Base-by-base conservation (phyloP, 2,113 vertebrate genomes). In the Oncorhynchus tshawytscha region DNA sequence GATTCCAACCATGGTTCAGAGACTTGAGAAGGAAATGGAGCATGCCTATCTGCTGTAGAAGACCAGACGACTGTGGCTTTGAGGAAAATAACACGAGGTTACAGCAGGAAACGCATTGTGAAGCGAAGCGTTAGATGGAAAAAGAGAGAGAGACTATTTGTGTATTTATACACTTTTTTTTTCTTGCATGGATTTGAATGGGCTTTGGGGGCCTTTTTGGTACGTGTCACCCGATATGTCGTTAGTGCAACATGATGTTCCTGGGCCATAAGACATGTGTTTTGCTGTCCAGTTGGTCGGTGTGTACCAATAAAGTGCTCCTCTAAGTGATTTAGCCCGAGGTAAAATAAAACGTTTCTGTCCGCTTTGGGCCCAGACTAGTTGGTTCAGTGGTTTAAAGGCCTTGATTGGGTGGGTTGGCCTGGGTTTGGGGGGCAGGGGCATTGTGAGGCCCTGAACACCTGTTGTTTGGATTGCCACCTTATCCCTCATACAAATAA, bases 81-180 rank as follows among this genome's bases (percentile, higher is more conserved):
- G 18, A 86, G 84, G 88, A 88, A 92, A 93, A 91, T 86, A 90
- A 86, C 88, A 86, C 60, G 78, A 92, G 92, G 93, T 94, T 91
- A 92, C 73, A 13, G 82, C 83, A 88, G 91, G 92, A 92, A 92
- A 89, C 59, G 72, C 87, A 87, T 86, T 86, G 68, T 87, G 74
- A 86, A 88, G 81, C 31, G 71, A 84, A 85, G 84, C 83, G 27
- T 84, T 29, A 68, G 76, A 72, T 25, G 22, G 68, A 78, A 85
- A 89, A 34, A 88, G 76, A 82, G 78, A 45, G 9, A 49, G 22
- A 70, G 34, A 22, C 22, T 1, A 54, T 54, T 25, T 64, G 70
- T 83, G 54, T 81, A 80, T 76, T 77, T n/a, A 54, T 74, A 51
- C 31, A 78, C 57, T 69, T 77, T 82, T 82, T 11, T 11, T 27